These are phyloP conservation scores for Trissolcus brochymenae DNA, from an alignment of 2,888 invertebrate genomes.

Conservation along the genomic window DNA sequence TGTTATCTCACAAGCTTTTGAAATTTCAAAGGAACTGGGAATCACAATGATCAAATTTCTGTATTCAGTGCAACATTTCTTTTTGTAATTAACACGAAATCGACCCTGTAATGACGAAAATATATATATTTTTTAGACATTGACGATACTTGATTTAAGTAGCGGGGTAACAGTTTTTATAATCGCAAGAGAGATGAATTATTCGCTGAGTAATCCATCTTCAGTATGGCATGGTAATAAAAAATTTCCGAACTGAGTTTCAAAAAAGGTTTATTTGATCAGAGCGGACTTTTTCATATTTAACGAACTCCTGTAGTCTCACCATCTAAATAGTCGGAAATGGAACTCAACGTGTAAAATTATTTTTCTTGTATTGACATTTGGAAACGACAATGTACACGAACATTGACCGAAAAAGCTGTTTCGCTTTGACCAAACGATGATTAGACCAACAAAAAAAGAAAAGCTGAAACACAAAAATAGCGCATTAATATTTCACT, in stretches of 20 bases:
- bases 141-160: not conserved
- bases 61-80: not conserved
- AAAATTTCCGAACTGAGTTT: no score
- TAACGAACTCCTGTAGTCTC: not conserved
- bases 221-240: slow-evolving; percentile 3
- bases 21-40: slow-evolving; percentile 24
- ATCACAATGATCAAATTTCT: not conserved
- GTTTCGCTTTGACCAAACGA: no score
- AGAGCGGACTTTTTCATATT: not conserved
- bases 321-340: not conserved
- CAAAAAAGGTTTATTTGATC: not conserved
- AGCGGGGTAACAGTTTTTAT: not conserved
- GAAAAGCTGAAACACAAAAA: no score
- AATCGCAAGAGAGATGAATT: not conserved
- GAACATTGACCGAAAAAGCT: no score
- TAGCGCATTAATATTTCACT: no score
- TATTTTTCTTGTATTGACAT: not conserved
- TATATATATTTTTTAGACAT: no score
- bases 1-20: slow-evolving; percentile 40
- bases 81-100: no score
- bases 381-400: not conserved
- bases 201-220: not conserved
- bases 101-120: no score
- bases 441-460: no score
- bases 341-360: not conserved